Conservation (phyloP, 1,140 invertebrate genomes). For the Cherax quadricarinatus region DNA sequence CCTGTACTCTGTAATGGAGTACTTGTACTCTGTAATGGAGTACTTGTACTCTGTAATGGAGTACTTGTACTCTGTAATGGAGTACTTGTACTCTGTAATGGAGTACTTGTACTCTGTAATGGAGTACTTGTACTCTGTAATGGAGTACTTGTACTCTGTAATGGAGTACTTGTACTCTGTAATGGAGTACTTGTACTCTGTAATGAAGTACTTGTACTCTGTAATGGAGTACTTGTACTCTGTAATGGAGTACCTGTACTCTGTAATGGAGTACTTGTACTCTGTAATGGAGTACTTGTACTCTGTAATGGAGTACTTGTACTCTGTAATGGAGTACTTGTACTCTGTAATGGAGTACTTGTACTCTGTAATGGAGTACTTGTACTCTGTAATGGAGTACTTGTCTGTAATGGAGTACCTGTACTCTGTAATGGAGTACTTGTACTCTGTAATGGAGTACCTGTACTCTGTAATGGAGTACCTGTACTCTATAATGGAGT, state of each 20-base stretch:
- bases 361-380: neutral
- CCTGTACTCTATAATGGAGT: too few relatives aligned
- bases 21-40: neutral
- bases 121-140: neutral
- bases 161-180: neutral
- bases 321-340: neutral
- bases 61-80: neutral
- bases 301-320: neutral
- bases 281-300: neutral
- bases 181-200: neutral
- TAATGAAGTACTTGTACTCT: too few relatives aligned
- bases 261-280: neutral
- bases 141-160: neutral
- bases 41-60: neutral
- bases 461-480: neutral
- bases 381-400: neutral
- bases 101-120: neutral
- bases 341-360: neutral
- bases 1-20: neutral
- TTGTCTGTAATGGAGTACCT: neutral
- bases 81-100: neutral
- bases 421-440: neutral
- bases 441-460: neutral
- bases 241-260: neutral
- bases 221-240: neutral